Conservation (phyloP, 2,113 vertebrate genomes). For the Tupaia tana region DNA sequence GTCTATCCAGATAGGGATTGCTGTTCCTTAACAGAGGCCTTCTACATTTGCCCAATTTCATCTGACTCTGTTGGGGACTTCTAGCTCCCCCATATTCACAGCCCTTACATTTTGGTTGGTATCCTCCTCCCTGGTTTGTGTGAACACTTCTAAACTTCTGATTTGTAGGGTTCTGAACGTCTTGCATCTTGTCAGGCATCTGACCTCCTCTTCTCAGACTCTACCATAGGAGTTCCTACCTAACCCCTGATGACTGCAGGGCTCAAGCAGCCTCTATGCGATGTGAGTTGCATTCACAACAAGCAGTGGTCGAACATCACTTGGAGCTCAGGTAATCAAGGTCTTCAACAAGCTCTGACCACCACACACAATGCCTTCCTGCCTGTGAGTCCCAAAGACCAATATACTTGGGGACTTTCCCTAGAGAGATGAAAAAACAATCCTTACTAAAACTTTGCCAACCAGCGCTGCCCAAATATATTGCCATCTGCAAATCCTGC, state of each 20-base stretch:
- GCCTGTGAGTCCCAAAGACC: neutral
- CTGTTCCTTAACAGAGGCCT: neutral
- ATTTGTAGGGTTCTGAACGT: neutral
- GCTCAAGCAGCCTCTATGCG: neutral
- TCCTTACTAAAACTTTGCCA: neutral
- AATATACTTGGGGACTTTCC: neutral
- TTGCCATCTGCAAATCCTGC: neutral
- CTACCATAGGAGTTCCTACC: neutral
- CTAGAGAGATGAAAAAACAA: neutral
- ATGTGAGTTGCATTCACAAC: neutral
- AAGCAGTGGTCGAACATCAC: fast-evolving
- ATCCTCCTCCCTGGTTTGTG: neutral
- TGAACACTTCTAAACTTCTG: neutral
- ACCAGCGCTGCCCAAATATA: neutral
- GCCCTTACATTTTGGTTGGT: neutral
- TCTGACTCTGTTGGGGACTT: too few species aligned
- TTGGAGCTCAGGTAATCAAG: neutral
- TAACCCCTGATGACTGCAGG: neutral
- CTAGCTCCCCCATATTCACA: neutral
- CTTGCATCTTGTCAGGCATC: neutral
- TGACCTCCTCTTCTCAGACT: neutral
- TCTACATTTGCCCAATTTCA: fast-evolving
- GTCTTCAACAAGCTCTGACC: neutral
- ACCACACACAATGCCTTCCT: neutral
- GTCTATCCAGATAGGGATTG: neutral